Base-by-base conservation (phyloP, 2,797 vertebrate species). In the Syncerus caffer region DNA sequence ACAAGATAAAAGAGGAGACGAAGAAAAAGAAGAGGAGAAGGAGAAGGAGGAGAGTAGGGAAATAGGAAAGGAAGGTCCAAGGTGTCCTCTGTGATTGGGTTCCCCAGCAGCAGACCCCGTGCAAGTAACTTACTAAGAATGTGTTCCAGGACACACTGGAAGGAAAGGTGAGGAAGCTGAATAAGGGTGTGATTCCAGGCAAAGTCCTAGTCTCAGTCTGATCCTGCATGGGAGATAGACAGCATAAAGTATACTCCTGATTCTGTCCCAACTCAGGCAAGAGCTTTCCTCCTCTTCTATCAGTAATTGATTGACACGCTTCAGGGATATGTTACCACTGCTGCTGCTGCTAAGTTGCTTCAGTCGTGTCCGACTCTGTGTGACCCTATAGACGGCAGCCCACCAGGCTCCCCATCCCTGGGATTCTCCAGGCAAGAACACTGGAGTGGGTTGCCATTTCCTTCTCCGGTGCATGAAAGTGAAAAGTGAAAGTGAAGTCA, bases 321-420 rank as follows among this genome's bases (percentile, higher is more conserved):
- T 55, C 47, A 12, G 19, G 11, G 57, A 45, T 8, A 10, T 17
- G n/a, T 31, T 50, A 55, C 27, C 42, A 15, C 29, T 62, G 29
- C 29, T 62, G 29, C 29, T 31, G 14, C 60, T 62, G 60, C 60
- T 15, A 62, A 62, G 60, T 62, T 6, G 1, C 60, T 31, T 62
- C 3, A 62, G 29, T 31, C 0, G 6, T 31, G 25, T 31, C 13
- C 3, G 0, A 62, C 29, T 50, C 47, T 62, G 60, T 31, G 60
- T 0, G 14, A 62, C 60, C 29, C 14, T 60, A 62, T 31, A 62
- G 60, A 31, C 0, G 25, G 25, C 58, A 60, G 25, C 12, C 57
- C 2, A 29, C 57, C 57, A 29, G 57, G 13, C 29, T 62, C 29
- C 29, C 0, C 13, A 0, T 62, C 60, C 60, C 29, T 60, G 60